A percentile compares a stretch with the other conserved stretches of the same genome.
phyloP scores from a whole-genome alignment of 2,888 invertebrate species.

The Tachina fera region DNA sequence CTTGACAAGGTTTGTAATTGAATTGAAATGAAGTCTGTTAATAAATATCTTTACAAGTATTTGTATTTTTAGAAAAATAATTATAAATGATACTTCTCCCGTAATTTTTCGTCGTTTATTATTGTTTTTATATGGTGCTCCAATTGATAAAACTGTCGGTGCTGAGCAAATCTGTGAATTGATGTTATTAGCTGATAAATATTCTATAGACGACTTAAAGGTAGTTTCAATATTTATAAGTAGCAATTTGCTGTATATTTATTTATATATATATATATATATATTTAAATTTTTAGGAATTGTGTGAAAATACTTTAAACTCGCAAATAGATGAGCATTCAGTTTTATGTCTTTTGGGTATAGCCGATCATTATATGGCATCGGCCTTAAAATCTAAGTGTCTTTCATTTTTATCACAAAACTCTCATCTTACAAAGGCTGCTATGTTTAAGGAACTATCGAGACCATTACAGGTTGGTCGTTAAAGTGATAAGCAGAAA shows the following conservation, averaged over 20 bases:
- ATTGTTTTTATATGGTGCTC: constrained; percentile 87
- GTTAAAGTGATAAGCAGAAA: background rate
- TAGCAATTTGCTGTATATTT: background rate
- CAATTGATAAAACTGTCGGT: constrained; percentile 83
- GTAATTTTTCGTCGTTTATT: constrained; percentile 86
- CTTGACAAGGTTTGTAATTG: constrained; percentile 85
- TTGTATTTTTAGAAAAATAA: constrained; percentile 85
- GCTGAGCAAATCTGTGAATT: constrained; percentile 86
- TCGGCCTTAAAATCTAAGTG: constrained; percentile 79
- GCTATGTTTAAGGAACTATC: constrained; percentile 81
- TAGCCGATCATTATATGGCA: constrained; percentile 88
- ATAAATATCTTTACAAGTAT: constrained; percentile 22
- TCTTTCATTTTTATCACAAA: constrained; percentile 80
- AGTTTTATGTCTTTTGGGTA: constrained; percentile 86
- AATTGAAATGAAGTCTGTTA: background rate
- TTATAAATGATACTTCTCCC: constrained; percentile 87
- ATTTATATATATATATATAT: background rate
- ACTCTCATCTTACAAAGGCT: constrained; percentile 78
- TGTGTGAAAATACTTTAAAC: constrained; percentile 86
- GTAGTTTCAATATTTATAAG: constrained; percentile 61
- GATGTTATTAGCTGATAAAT: constrained; percentile 86
- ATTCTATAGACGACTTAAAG: constrained; percentile 86
- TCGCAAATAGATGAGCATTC: constrained; percentile 86
- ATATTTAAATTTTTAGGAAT: constrained; percentile 80
- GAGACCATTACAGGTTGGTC: constrained; percentile 77